Evolutionary conservation across 2,888 invertebrate genomes (phyloP).

Genomic region (Oegoconia quadripuncta): DNA sequence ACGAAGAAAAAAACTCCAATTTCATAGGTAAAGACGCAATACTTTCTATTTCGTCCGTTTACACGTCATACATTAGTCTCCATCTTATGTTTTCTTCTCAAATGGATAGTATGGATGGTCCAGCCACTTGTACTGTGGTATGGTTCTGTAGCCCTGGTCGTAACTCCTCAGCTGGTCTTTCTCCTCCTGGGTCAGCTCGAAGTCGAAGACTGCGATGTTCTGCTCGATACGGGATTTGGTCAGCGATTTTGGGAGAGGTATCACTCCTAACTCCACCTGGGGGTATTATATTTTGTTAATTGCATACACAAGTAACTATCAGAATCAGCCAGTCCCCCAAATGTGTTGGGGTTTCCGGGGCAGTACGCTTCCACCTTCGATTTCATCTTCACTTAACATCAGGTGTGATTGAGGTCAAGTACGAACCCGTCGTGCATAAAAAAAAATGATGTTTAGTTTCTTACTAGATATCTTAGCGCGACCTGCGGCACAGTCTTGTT

Average conservation of each 20-base stretch:
- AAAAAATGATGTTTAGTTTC: constrained; percentile 16
- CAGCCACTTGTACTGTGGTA: constrained; percentile 40
- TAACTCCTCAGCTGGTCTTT: constrained; percentile 23
- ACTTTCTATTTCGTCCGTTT: background rate
- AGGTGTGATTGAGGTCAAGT: no score
- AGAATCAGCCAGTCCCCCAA: no score
- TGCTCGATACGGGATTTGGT: constrained; percentile 45
- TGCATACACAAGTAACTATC: no score
- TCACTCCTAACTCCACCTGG: constrained; percentile 49
- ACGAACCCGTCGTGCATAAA: background rate
- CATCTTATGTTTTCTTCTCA: constrained; percentile 10
- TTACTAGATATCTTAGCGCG: constrained; percentile 82
- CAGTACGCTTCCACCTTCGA: no score
- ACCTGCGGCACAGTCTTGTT: constrained; percentile 83
- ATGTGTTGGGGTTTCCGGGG: no score
- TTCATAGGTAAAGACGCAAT: no score
- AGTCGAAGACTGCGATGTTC: constrained; percentile 53
- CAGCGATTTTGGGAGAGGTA: constrained; percentile 56
- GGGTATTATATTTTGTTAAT: no score
- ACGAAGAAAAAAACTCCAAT: background rate
- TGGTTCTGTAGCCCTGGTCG: constrained; percentile 42
- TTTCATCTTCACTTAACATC: no score
- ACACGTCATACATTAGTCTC: background rate
- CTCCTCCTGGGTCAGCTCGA: constrained; percentile 35
- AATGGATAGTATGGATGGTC: constrained; percentile 52